Conservation (phyloP, 35 echinoderm and acorn worm species). For the Stichopus chloronotus region DNA sequence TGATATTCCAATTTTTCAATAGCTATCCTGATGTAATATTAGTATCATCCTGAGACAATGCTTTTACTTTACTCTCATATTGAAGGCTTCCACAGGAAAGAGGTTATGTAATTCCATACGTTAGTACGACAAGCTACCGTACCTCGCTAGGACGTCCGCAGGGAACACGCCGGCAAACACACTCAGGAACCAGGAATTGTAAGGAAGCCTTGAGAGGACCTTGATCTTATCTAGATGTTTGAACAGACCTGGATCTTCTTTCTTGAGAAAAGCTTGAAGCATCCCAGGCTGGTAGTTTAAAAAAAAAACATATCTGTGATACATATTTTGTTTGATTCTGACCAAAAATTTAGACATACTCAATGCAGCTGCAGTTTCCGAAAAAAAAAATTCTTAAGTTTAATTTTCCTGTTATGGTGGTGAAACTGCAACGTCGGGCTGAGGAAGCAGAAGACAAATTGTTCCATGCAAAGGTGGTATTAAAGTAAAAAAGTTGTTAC, state of each 20-base stretch:
- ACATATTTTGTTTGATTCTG: not conserved
- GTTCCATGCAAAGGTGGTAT: no score
- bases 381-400: not conserved
- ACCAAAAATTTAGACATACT: not conserved
- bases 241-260: conserved; percentile 68
- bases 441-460: no score
- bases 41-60: no score
- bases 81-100: no score
- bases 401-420: not conserved
- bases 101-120: no score
- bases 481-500: no score
- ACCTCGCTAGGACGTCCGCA: conserved; percentile 70
- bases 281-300: conserved; percentile 50
- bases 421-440: not conserved
- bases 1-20: no score
- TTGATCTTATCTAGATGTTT: conserved; percentile 58
- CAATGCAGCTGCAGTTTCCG: no score
- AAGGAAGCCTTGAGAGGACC: conserved; percentile 70
- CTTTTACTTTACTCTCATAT: no score
- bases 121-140: not conserved
- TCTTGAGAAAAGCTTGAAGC: conserved; percentile 67
- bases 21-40: no score
- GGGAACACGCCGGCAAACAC: conserved; percentile 82
- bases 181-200: conserved; percentile 75
- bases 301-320: not conserved